Base-by-base conservation (phyloP, 53 echinoderm and acorn worm genomes). In the Zoroaster sp. region DNA sequence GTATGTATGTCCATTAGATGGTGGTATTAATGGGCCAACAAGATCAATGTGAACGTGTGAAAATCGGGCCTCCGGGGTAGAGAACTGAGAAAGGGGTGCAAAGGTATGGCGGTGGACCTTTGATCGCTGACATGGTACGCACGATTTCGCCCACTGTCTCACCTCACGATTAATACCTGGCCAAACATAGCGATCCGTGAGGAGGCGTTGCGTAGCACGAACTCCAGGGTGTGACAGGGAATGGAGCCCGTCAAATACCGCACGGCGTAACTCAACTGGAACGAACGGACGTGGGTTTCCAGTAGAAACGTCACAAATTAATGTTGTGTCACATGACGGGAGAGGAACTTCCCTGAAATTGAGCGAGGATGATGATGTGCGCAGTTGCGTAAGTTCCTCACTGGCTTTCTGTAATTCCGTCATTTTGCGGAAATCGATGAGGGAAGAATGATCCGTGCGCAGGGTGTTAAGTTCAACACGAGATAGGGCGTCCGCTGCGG, bases 211-310 rank as follows among this genome's bases (percentile, higher is more conserved):
- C 13, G 88, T 88, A 30, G 94, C 88, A 18, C 89, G 83, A 73
- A 94, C 75, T 11, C 91, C 89, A 7, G 91, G 91, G 65, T 94
- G 91, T 14, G 94, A 88, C 2, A 94, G 77, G 15, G 89, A 88
- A 86, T 94, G 94, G 36, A 91, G 51, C 4, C 77, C 13, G 44
- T 77, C 39, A 14, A 90, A 90, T 44, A 90, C 70, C 14, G 83
- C 32, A 35, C 73, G 7, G 0, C 89, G 55, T 2, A 47, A 21
- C 1, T 45, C 10, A 0, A 12, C n/a, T 35, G 89, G 82, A 12
- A 70, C 52, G 31, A 54, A 41, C 1, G 73, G 89, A 0, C 71
- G 51, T 9, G 89, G 25, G 30, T 6, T 83, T 30, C 49, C 73
- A 0, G 83, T 90, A 7, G 81, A 81, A 15, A 54, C 37, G 82